These are phyloP conservation scores for Aspidiotus rigidus DNA, from an alignment of 2,888 invertebrate genomes.

Conservation along the genomic window DNA sequence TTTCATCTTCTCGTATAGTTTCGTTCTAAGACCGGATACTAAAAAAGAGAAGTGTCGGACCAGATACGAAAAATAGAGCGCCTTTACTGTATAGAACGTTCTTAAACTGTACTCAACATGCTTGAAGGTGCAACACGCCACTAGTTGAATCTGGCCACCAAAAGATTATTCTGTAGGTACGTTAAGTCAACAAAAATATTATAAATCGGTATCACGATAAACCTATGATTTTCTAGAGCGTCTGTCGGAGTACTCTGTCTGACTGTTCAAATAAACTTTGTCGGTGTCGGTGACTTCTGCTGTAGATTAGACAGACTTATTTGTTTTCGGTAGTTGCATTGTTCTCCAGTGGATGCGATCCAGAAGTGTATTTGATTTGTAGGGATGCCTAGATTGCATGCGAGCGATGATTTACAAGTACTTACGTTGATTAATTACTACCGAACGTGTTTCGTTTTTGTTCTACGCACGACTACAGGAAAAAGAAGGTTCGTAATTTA, in stretches of 20 bases:
- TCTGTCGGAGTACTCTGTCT: background rate
- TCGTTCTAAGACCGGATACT: too few relatives aligned
- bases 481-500: too few relatives aligned
- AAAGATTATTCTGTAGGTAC: background rate
- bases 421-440: too few relatives aligned
- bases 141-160: background rate
- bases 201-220: constrained; percentile 2
- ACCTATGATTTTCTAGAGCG: background rate
- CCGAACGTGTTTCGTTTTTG: too few relatives aligned
- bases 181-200: background rate
- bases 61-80: too few relatives aligned
- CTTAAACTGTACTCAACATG: background rate
- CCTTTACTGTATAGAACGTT: background rate
- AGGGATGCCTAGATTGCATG: too few relatives aligned
- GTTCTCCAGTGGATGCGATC: background rate
- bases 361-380: too few relatives aligned
- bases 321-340: background rate
- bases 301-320: background rate
- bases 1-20: too few relatives aligned
- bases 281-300: constrained; percentile 2
- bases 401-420: too few relatives aligned
- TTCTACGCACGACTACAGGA: too few relatives aligned
- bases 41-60: too few relatives aligned
- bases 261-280: constrained; percentile 4
- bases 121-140: background rate